Evolutionary conservation across 2,888 invertebrate genomes (phyloP).

Genomic region (Polyommatus iphigenia): DNA sequence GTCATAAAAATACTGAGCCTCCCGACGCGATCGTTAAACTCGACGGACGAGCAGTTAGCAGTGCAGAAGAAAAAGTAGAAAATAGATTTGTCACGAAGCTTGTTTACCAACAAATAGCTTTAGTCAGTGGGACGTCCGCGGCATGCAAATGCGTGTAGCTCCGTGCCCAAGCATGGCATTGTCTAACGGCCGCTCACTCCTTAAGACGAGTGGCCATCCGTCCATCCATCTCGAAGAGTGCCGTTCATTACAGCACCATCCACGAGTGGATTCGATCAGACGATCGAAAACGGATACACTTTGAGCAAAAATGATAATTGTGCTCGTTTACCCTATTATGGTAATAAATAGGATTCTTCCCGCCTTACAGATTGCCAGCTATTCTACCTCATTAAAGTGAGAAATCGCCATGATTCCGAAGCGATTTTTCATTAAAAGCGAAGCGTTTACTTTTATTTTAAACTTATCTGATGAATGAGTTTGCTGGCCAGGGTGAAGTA

Average conservation of each 20-base stretch:
- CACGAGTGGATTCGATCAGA: neutral
- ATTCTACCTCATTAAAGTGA: constrained; percentile 30
- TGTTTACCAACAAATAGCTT: constrained; percentile 26
- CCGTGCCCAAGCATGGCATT: constrained; percentile 24
- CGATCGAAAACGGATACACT: constrained; percentile 16
- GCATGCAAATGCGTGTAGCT: constrained; percentile 26
- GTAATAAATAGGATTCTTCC: constrained; percentile 42
- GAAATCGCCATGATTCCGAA: constrained; percentile 20
- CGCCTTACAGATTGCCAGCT: constrained; percentile 27
- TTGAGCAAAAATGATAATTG: constrained; percentile 27
- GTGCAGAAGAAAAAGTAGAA: neutral
- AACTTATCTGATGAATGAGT: constrained; percentile 25
- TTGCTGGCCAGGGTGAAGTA: neutral
- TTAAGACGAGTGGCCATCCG: constrained; percentile 25
- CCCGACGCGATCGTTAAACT: neutral
- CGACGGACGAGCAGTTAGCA: neutral
- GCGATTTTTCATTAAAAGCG: constrained; percentile 32
- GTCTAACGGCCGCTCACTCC: constrained; percentile 31
- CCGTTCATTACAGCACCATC: constrained; percentile 17
- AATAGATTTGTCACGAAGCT: constrained; percentile 22
- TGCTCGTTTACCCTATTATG: constrained; percentile 37
- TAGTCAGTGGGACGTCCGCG: constrained; percentile 26
- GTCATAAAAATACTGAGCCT: neutral
- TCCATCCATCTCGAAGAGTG: constrained; percentile 22
- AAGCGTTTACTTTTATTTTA: constrained; percentile 25